Percentiles rank a stretch among this genome's conserved stretches.
phyloP scores from a whole-genome alignment of 2,797 vertebrate species.

The Smutsia gigantea region DNA sequence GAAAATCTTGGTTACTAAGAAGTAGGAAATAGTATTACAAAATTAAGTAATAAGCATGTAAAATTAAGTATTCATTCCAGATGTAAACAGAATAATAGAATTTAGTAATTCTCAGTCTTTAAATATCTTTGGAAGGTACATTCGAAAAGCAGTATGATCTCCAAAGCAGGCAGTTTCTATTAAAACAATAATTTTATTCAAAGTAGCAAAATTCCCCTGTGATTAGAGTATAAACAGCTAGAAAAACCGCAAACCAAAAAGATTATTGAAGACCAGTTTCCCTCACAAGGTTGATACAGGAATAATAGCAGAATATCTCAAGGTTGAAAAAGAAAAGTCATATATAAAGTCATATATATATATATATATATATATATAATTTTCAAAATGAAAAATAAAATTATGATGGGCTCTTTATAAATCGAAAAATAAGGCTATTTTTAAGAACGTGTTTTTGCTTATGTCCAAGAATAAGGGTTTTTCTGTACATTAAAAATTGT shows the following conservation, averaged over 20 bases:
- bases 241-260: slow-evolving; percentile 26
- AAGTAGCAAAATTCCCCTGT: background rate
- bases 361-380: background rate
- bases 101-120: background rate
- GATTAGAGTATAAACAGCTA: background rate
- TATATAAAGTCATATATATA: background rate
- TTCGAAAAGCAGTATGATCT: slow-evolving; percentile 25
- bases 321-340: background rate
- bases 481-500: background rate
- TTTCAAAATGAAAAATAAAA: background rate
- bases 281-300: background rate
- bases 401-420: background rate
- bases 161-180: background rate
- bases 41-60: background rate
- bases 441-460: background rate
- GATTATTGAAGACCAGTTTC: background rate
- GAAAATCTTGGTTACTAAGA: background rate
- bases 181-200: slow-evolving; percentile 23
- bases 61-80: slow-evolving; percentile 9
- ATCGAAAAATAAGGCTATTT: background rate
- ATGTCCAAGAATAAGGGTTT: background rate
- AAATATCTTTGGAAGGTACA: slow-evolving; percentile 45
- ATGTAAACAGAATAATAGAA: slow-evolving; percentile 7
- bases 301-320: background rate
- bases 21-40: background rate